A percentile compares a stretch with the other conserved stretches of the same genome.
Evolutionary conservation across 1,140 invertebrate species (phyloP).

Genomic region (Drosophila malerkotliana): DNA sequence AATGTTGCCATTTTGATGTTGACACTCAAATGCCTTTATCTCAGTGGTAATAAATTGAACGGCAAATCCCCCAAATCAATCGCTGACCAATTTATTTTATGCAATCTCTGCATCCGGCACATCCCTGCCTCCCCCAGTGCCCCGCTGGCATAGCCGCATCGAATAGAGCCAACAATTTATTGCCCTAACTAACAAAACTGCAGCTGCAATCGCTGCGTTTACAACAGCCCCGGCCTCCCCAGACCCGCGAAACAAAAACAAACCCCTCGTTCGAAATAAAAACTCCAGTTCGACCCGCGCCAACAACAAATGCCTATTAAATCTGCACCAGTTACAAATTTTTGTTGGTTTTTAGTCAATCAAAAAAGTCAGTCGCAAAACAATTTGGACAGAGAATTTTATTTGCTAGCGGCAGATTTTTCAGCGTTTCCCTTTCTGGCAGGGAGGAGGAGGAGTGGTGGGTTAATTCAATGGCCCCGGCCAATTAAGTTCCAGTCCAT

Average conservation of each 20-base stretch:
- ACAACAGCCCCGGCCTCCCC: constrained; percentile 3
- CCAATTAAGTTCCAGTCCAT: constrained; percentile 78
- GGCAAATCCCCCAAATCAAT: constrained; percentile 66
- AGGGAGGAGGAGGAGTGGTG: not conserved
- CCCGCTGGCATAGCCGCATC: constrained; percentile 16
- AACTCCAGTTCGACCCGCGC: constrained; percentile 8
- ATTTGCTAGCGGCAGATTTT: constrained; percentile 45
- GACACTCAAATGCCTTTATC: constrained; percentile 51
- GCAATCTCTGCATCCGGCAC: constrained; percentile 59
- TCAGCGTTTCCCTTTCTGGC: constrained; percentile 16
- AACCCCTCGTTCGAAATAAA: not conserved
- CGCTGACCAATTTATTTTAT: constrained; percentile 68
- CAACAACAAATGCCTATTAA: constrained; percentile 50
- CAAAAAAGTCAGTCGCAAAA: constrained; percentile 76
- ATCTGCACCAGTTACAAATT: constrained; percentile 51
- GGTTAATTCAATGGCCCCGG: constrained; percentile 23
- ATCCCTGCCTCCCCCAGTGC: constrained; percentile 1
- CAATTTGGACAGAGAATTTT: constrained; percentile 69
- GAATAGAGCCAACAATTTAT: constrained; percentile 60
- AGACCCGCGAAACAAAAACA: constrained; percentile 4
- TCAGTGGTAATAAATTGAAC: constrained; percentile 52
- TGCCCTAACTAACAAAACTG: constrained; percentile 59
- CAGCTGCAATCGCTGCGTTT: constrained; percentile 53
- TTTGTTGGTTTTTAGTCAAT: constrained; percentile 61
- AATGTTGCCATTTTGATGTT: constrained; percentile 53